Conservation (phyloP, 2,888 invertebrate species). For the Julus scandinavius region DNA sequence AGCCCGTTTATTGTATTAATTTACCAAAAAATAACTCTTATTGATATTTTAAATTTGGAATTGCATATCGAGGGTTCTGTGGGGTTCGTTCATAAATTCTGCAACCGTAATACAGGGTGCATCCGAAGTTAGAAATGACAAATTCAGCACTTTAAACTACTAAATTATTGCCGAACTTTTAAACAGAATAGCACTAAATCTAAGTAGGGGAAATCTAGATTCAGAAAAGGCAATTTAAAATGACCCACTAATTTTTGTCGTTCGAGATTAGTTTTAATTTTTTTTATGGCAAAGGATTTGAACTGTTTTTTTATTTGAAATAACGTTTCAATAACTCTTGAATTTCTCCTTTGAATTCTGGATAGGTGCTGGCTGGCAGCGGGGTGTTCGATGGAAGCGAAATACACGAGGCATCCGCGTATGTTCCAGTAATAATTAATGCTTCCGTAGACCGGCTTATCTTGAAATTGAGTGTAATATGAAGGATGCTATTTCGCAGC, state of each 20-base stretch:
- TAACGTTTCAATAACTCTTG: background rate
- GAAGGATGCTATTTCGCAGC: constrained; percentile 42
- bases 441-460: background rate
- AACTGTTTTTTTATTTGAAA: no score
- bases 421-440: constrained; percentile 59
- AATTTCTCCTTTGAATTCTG: background rate
- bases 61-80: no score
- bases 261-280: no score
- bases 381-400: constrained; percentile 71
- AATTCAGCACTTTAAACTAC: no score
- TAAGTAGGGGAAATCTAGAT: no score
- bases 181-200: no score
- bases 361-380: constrained; percentile 69
- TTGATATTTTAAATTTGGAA: no score
- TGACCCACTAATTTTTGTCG: no score
- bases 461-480: background rate
- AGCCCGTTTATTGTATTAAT: background rate
- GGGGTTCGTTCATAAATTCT: background rate
- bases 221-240: no score
- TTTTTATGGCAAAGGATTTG: no score
- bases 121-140: background rate
- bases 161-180: no score
- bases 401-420: constrained; percentile 70
- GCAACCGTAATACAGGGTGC: background rate
- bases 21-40: no score